Conservation (phyloP, 2,113 vertebrate species). For the Camelus dromedarius region DNA sequence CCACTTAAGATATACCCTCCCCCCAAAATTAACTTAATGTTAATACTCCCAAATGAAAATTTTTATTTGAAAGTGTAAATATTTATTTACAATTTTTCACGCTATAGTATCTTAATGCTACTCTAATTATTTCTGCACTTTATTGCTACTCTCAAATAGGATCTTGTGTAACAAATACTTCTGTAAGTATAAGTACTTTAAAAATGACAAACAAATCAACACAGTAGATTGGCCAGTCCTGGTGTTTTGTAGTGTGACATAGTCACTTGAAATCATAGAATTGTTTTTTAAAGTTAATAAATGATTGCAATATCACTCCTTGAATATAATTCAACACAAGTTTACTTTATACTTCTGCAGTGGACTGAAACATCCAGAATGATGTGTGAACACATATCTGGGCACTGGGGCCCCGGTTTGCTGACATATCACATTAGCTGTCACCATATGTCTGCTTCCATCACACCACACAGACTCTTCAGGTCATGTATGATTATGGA, state of each 20-base stretch:
- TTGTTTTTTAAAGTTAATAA: not conserved
- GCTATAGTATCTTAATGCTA: not conserved
- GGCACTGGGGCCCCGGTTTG: not conserved
- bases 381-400: not conserved
- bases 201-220: not conserved
- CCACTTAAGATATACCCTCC: no score
- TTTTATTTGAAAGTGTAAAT: constrained; percentile 22
- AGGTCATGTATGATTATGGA: not conserved
- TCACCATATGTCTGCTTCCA: not conserved
- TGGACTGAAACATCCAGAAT: not conserved
- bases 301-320: not conserved
- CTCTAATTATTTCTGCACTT: not conserved
- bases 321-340: not conserved
- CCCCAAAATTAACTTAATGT: not conserved
- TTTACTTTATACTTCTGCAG: not conserved
- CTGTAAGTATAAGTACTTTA: constrained; percentile 15
- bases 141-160: not conserved
- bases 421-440: not conserved
- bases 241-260: not conserved
- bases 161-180: not conserved
- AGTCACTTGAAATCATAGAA: not conserved
- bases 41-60: not conserved
- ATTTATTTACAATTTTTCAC: not conserved
- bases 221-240: not conserved
- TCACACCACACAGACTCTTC: not conserved